Base-by-base conservation (phyloP, 2,888 invertebrate species). In the Enoplolaimus lenunculus region DNA sequence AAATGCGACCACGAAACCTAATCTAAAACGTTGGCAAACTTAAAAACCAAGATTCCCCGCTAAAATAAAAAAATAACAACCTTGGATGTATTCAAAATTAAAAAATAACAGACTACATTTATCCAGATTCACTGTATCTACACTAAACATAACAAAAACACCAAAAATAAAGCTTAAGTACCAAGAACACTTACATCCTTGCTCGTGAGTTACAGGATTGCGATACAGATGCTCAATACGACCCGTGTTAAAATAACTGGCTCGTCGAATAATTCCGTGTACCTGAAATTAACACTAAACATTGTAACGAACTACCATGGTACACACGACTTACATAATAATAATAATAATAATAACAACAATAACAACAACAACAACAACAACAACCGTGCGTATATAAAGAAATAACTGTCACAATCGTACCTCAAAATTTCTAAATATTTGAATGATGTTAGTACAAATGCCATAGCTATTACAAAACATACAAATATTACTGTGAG, bases 151-250 rank as follows among this genome's bases (percentile, higher is more conserved):
- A n/a, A n/a, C n/a, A n/a, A n/a, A n/a, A 57, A 21, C 57, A 57
- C 21, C 26, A 26, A 21, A 57, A 57, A 57, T 57, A 21, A 26
- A 13, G 29, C 28, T 7, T 57, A 30, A n/a, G 16, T 73, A 29
- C 7, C 26, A 64, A 13, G 7, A 33, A 67, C 60, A 78, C 80
- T 78, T 77, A 82, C 83, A 77, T 74, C 82, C 84, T 79, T 80
- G 81, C n/a, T 87, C 87, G 82, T 97, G 97, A 31, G 89, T 87
- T 59, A 88, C 87, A 0, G 91, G 91, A 82, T 95, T 89, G 0
- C 88, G 89, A 81, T 98, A 97, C 69, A 99, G 84, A 83, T 99
- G 98, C 79, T 93, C 90, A 74, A 99, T 97, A 73, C 98, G 86
- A 1, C 88, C 88, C 0, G 98, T 99, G 82, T 98, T 99, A 81